Conservation (phyloP, 2,113 vertebrate species). For the Seriola aureovittata region DNA sequence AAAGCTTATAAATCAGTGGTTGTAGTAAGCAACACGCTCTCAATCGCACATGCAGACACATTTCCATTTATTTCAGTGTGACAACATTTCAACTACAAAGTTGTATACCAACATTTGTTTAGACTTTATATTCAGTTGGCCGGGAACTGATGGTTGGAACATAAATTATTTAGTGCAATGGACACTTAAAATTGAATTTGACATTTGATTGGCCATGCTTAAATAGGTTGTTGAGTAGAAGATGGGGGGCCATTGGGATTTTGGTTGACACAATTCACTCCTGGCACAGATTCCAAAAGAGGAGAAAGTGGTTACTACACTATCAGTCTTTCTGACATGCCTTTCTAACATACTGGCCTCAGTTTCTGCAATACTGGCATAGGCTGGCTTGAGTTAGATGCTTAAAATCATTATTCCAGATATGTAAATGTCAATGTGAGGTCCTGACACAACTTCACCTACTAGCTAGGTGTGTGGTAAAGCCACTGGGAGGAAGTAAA, state of each 20-base stretch:
- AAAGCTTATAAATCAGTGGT: slow-evolving; percentile 36
- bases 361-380: slow-evolving; percentile 38
- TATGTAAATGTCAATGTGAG: background rate
- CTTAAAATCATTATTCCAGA: background rate
- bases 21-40: background rate
- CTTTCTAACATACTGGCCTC: slow-evolving; percentile 49
- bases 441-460: background rate
- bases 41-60: slow-evolving; percentile 7
- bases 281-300: slow-evolving; percentile 71
- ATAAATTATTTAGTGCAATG: background rate
- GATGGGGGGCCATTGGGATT: slow-evolving; percentile 1
- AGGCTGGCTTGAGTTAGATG: background rate
- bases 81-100: background rate
- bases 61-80: slow-evolving; percentile 14
- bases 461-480: background rate
- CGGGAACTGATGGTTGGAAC: background rate
- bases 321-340: background rate
- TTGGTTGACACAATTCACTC: slow-evolving; percentile 48
- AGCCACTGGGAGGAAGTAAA: background rate
- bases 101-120: background rate
- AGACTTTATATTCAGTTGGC: background rate
- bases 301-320: slow-evolving; percentile 44
- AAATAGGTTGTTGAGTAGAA: slow-evolving; percentile 51
- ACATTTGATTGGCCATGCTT: slow-evolving; percentile 25
- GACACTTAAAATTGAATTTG: background rate